Conservation (phyloP, 2,113 vertebrate genomes). For the Cyprinodon tularosa region DNA sequence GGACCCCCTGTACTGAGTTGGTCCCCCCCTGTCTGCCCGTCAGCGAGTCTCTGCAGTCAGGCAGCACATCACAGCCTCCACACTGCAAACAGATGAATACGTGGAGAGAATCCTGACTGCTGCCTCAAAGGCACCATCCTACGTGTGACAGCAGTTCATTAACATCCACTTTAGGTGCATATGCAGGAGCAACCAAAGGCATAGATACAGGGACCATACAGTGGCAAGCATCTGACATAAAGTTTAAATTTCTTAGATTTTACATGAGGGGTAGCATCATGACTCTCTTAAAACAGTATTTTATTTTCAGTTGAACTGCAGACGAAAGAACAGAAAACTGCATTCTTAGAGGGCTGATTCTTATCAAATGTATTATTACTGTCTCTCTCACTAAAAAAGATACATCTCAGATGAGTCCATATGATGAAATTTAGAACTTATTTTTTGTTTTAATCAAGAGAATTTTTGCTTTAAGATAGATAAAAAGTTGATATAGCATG, state of each 20-base stretch:
- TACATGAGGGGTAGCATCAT: conserved; percentile 21
- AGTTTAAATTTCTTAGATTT: conserved; percentile 40
- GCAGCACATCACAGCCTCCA: conserved; percentile 73
- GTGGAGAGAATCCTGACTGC: conserved; percentile 73
- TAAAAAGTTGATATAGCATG: not conserved
- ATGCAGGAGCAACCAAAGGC: conserved; percentile 50
- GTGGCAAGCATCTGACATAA: conserved; percentile 29
- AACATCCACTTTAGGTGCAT: conserved; percentile 61
- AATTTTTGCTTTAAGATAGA: not conserved
- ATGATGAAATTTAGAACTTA: not conserved
- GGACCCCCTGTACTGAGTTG: conserved; percentile 65
- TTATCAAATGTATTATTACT: conserved; percentile 13
- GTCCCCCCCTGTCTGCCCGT: conserved; percentile 66
- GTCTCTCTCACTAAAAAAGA: conserved; percentile 29
- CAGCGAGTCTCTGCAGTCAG: conserved; percentile 69
- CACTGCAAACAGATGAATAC: conserved; percentile 72
- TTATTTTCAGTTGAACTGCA: conserved; percentile 33
- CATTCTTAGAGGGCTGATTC: conserved; percentile 5
- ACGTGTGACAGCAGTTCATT: conserved; percentile 74
- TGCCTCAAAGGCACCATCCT: conserved; percentile 69
- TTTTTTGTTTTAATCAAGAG: not conserved
- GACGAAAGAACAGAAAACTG: conserved; percentile 12
- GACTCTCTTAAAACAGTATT: conserved; percentile 17
- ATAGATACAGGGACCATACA: conserved; percentile 27
- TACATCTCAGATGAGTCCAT: not conserved